A percentile compares a stretch with the other conserved stretches of the same genome.
Evolutionary conservation across 1,140 invertebrate genomes (phyloP).

Genomic region (Drosophila ohnishii): DNA sequence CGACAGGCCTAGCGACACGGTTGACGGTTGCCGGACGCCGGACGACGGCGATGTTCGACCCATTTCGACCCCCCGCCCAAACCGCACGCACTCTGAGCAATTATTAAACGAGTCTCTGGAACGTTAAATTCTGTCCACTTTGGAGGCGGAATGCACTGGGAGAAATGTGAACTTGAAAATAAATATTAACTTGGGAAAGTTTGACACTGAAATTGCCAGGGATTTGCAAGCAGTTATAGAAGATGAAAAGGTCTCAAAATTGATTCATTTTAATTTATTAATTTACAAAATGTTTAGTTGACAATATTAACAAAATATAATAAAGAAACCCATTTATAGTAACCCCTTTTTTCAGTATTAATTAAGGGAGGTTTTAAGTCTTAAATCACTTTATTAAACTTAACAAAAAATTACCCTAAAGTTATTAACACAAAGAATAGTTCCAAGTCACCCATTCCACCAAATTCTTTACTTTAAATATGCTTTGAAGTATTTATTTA

Average conservation of each 20-base stretch:
- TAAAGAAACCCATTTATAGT: neutral
- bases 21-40: constrained; percentile 34
- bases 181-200: no score
- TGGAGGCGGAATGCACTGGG: constrained; percentile 46
- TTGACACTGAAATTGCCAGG: neutral
- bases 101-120: constrained; percentile 81
- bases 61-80: constrained; percentile 66
- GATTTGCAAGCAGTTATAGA: neutral
- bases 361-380: neutral
- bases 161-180: neutral
- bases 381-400: neutral
- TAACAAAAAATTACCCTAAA: neutral
- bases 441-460: no score
- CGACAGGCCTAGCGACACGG: constrained; percentile 73
- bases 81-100: constrained; percentile 78
- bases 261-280: neutral
- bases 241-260: neutral
- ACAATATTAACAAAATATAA: neutral
- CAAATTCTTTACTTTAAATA: neutral
- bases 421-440: no score
- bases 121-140: constrained; percentile 81
- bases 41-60: constrained; percentile 44
- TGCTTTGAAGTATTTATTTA: neutral
- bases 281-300: neutral
- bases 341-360: neutral